Evolutionary conservation across 2,113 vertebrate species (phyloP).

Genomic region (Corapipo altera): DNA sequence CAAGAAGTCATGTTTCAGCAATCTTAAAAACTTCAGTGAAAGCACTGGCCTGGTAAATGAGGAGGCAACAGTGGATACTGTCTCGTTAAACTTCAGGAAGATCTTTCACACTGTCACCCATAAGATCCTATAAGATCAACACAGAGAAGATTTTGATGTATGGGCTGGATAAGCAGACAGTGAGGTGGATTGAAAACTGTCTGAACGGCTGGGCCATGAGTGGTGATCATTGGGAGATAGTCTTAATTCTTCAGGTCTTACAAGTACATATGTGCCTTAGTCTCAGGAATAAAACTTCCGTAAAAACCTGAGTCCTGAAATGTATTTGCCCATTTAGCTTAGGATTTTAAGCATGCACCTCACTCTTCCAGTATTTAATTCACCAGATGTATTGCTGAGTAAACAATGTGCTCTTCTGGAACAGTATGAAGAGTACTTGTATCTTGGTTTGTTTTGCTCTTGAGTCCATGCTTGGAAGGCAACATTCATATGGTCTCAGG

Average conservation of each 20-base stretch:
- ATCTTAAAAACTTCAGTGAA: not conserved
- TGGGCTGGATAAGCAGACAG: not conserved
- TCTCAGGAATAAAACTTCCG: not conserved
- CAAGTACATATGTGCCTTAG: not conserved
- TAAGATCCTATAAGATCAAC: not conserved
- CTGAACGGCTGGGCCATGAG: not conserved
- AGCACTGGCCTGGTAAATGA: not conserved
- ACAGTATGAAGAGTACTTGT: not conserved
- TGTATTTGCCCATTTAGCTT: not conserved
- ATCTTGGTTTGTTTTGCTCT: not conserved
- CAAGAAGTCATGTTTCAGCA: not conserved
- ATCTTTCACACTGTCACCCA: not conserved
- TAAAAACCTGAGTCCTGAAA: not conserved
- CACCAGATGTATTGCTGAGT: not conserved
- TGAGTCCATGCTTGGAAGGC: not conserved
- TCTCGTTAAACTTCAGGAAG: not conserved
- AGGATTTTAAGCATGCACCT: not conserved
- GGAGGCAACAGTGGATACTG: not conserved
- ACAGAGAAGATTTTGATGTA: not conserved
- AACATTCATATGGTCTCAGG: not conserved
- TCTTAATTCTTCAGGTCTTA: not conserved
- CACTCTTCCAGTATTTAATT: not conserved
- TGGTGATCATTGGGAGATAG: not conserved
- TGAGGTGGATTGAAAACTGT: not conserved
- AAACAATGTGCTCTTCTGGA: not conserved